Base-by-base conservation (phyloP, 2,113 vertebrate genomes). In the Elgaria multicarinata region DNA sequence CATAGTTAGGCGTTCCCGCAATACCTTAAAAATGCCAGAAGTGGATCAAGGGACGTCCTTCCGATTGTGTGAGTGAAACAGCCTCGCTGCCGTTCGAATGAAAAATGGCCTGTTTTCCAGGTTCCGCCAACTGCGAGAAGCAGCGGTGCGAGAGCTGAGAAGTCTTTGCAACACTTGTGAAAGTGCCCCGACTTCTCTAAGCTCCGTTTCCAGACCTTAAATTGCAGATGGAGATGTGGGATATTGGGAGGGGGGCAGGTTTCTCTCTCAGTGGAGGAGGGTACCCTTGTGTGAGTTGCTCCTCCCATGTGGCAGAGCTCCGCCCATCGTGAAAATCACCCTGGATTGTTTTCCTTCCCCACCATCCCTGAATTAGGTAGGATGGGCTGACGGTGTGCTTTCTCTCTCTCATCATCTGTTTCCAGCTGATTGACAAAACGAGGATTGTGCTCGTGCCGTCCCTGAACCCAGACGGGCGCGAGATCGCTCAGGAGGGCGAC, bases 381-480 rank as follows among this genome's bases (percentile, higher is more conserved):
- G 18, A 9, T 3, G 2, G 33, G 10, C 44, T 79, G n/a, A 71
- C 20, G 44, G 13, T 33, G 42, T 42, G 55, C 83, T 91, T 71
- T 90, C 86, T 46, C 77, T 36, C n/a, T 74, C 26, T 93, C 71
- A 91, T 39, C 94, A 66, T 92, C 87, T 92, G 78, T 90, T 26
- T 92, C 80, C 92, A 99, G 99, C 96, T 99, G 93, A 97, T 99
- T 93, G 98, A 99, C 92, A 96, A 98, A 90, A 99, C 98, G 0
- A 97, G 97, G 92, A 99, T 99, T 90, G 96, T 99, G 92, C 98
- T 99, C 74, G 98, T 99, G 79, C 99, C 99, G 13, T 98, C 98
- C 76, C 97, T 99, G 92, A 99, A 99, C 92, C 99, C 99, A 1
- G 99, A 99, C 0, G 99, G 99, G 2, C 97, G 98, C 1, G 98